phyloP scores from a whole-genome alignment of 2,797 vertebrate genomes.

The Alfaro cultratus region DNA sequence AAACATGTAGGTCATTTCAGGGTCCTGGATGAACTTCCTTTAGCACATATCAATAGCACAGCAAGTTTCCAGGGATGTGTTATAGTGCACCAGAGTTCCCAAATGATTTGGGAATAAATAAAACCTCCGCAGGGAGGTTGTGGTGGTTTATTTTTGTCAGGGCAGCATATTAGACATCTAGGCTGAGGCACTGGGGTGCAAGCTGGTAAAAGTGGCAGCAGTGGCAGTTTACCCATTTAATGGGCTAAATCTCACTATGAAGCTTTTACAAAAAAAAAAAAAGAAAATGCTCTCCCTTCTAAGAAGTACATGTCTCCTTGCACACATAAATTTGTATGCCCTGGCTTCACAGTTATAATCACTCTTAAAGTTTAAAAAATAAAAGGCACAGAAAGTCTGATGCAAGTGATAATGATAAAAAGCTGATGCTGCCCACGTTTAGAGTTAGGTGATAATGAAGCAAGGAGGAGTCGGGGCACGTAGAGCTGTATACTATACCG shows the following conservation, averaged over 20 bases:
- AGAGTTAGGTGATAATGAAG: background rate
- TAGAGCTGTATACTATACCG: background rate
- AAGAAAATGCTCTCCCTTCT: background rate
- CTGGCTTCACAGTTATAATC: background rate
- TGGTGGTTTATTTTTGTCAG: background rate
- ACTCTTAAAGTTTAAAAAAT: background rate
- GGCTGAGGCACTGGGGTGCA: background rate
- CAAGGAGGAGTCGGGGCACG: background rate
- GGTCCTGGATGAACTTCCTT: background rate
- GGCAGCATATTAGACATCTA: background rate
- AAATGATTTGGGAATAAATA: background rate
- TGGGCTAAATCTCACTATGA: slow-evolving; percentile 9
- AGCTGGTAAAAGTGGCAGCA: background rate
- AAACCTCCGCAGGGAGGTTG: background rate
- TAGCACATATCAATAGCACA: background rate
- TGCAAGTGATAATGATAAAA: slow-evolving; percentile 8
- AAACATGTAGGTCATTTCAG: background rate
- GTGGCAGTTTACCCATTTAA: slow-evolving; percentile 11
- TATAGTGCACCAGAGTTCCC: background rate
- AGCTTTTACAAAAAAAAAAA: background rate
- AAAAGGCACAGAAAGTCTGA: slow-evolving; percentile 42
- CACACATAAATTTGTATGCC: background rate
- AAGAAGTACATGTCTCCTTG: background rate
- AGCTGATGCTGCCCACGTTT: slow-evolving; percentile 16
- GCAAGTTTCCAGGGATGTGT: background rate